Percentiles rank a stretch among this genome's conserved stretches.
Evolutionary conservation across 2,797 vertebrate species (phyloP).

Genomic region (Tamandua tetradactyla): DNA sequence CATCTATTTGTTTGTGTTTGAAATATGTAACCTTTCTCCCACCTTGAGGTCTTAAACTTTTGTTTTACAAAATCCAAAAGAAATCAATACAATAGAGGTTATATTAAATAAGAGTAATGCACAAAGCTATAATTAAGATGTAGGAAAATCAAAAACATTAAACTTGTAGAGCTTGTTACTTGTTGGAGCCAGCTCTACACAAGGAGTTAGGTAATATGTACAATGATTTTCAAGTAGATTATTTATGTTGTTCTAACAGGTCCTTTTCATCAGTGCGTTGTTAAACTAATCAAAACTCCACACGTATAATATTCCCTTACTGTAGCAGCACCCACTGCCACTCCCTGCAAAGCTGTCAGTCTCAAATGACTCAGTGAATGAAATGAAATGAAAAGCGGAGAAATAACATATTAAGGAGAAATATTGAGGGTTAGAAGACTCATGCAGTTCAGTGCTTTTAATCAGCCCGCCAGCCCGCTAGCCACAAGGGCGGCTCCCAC

Average conservation of each 20-base stretch:
- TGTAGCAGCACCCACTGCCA: constrained; percentile 85
- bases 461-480: constrained; percentile 99
- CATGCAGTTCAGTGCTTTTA: constrained; percentile 86
- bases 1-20: constrained; percentile 81
- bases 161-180: constrained; percentile 88
- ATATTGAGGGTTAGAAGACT: constrained; percentile 85
- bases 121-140: constrained; percentile 88
- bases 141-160: constrained; percentile 89
- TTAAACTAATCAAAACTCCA: constrained; percentile 86
- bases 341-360: constrained; percentile 87
- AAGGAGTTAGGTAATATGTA: constrained; percentile 91
- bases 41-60: constrained; percentile 87
- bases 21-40: constrained; percentile 87
- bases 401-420: constrained; percentile 84
- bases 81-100: constrained; percentile 86
- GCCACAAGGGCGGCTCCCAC: constrained; percentile 97
- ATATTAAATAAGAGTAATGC: too few relatives aligned
- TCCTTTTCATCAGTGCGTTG: constrained; percentile 87
- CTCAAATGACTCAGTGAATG: constrained; percentile 89
- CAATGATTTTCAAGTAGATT: constrained; percentile 89
- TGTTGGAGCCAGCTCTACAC: constrained; percentile 89
- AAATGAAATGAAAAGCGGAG: constrained; percentile 83
- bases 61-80: constrained; percentile 83
- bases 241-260: constrained; percentile 84
- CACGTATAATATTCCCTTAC: constrained; percentile 80